Evolutionary conservation across 2,888 invertebrate genomes (phyloP), one percentile per base, ranked within the genome.

Genomic region (Sepiola atlantica): DNA sequence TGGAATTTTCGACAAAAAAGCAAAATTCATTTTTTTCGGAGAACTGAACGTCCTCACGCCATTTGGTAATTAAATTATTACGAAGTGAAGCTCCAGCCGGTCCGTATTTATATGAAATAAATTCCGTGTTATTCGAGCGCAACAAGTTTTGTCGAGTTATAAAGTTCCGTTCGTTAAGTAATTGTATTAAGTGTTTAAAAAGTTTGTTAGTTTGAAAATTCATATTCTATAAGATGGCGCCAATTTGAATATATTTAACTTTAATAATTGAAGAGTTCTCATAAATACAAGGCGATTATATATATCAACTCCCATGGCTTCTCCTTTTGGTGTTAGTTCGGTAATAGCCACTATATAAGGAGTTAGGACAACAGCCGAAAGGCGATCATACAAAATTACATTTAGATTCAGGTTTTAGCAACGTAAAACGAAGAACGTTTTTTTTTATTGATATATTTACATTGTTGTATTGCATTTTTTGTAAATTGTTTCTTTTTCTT

Each of bases 31-130:
- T 32, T 16, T 77, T 77, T n/a, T 77, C 32, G n/a, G 77, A 77
- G 16, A 77, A 77, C 18, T 77, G 77, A 77, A 77, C 16, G n/a
- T 77, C 77, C 32, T 77, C n/a, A n/a, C 77, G n/a, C 77, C 77
- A 77, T 1, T 77, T 77, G 77, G n/a, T 77, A 16, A 77, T 77
- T 32, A 77, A 77, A 77, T 77, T 77, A 32, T 77, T 77, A 77
- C 77, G 77, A n/a, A 77, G n/a, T 18, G n/a, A 77, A 77, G 77
- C 77, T 77, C 77, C 77, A n/a, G 77, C n/a, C n/a, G 77, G 77
- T n/a, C 77, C 77, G 32, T 77, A 77, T 77, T 77, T 77, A n/a
- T 77, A 77, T 6, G 32, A 77, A 77, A 77, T 77, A n/a, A 77
- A 77, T 77, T 77, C 77, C 14, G 77, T 77, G 4, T 77, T 77